These are phyloP conservation scores for Malurus leucopterus DNA, from an alignment of 2,797 vertebrate genomes.

Conservation along the genomic window DNA sequence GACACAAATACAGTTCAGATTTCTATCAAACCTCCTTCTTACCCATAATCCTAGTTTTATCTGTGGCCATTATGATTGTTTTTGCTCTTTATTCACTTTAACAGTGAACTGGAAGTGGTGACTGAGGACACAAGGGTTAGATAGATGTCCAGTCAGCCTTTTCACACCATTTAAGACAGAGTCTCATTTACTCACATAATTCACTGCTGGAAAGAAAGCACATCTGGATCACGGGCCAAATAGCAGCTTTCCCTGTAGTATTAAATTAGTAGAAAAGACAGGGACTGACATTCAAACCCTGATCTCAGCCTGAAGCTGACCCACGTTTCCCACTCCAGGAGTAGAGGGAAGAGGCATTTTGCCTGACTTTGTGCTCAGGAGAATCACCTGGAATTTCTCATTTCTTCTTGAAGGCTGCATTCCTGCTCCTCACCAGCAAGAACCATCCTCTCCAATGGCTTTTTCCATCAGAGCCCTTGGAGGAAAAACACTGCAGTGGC, in stretches of 20 bases:
- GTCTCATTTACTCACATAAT: background rate
- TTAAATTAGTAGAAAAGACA: background rate
- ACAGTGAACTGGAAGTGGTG: background rate
- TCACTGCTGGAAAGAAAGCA: background rate
- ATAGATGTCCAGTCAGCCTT: background rate
- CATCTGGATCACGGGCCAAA: background rate
- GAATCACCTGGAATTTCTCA: background rate
- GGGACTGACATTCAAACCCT: background rate
- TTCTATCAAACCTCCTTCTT: background rate
- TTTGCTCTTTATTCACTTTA: background rate
- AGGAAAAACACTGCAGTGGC: conserved; percentile 25
- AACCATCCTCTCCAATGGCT: background rate
- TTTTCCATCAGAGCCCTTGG: background rate
- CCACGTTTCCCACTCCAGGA: background rate
- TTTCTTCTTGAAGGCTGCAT: background rate
- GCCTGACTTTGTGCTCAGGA: background rate
- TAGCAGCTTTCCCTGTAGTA: background rate
- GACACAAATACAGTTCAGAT: background rate
- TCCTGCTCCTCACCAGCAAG: background rate
- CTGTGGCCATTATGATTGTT: background rate
- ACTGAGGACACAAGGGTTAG: background rate
- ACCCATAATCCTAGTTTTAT: background rate
- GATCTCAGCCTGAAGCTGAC: background rate
- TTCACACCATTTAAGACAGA: background rate
- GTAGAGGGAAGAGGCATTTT: background rate